Evolutionary conservation across 2,888 invertebrate species (phyloP).

Genomic region (Drosophila suboccidentalis): DNA sequence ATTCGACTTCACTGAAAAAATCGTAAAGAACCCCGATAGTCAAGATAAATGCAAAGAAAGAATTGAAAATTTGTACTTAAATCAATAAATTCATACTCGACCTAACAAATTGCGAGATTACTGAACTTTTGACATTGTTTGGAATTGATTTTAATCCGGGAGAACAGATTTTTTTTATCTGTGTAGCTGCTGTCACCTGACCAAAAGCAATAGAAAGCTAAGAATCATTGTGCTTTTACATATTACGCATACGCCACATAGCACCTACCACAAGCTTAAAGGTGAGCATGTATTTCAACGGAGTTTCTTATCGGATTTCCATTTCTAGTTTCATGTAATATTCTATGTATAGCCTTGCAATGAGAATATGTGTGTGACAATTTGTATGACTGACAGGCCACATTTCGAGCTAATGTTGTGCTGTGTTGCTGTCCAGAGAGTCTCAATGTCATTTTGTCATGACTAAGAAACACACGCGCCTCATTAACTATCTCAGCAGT

Average conservation of each 20-base stretch:
- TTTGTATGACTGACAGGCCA: conserved; percentile 8
- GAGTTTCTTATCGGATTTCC: not conserved
- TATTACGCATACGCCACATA: not conserved
- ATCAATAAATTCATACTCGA: no score
- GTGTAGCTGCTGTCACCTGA: no score
- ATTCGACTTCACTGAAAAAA: no score
- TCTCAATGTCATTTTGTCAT: conserved; percentile 25
- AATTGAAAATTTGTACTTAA: no score
- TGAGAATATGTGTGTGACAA: not conserved
- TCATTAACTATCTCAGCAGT: conserved; percentile 42
- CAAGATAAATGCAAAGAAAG: no score
- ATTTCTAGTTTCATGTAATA: not conserved
- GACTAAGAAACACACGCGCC: conserved; percentile 35
- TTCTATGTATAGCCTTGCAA: not conserved
- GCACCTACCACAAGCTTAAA: not conserved
- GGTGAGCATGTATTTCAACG: not conserved
- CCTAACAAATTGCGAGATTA: no score
- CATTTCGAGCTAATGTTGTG: not conserved
- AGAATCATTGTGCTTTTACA: no score
- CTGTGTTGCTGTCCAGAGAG: not conserved
- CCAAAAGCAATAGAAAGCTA: no score
- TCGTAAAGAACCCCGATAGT: no score
- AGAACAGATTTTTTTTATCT: no score
- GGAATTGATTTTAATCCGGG: no score
- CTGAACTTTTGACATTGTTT: no score